Evolutionary conservation across 1,140 invertebrate species (phyloP).

Genomic region (Cydia splendana): DNA sequence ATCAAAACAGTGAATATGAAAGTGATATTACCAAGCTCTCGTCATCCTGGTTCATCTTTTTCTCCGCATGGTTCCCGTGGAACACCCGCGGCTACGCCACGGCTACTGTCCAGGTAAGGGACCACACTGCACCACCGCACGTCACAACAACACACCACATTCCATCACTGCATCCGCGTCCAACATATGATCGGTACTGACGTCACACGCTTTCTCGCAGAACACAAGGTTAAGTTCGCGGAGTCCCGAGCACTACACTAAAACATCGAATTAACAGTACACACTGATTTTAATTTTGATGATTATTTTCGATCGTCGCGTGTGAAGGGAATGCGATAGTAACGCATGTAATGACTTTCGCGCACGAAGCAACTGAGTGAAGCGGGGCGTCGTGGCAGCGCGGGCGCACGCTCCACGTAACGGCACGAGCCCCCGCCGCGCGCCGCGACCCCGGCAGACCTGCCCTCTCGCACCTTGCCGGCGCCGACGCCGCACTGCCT

Average conservation of each 20-base stretch:
- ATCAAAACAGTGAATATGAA: conserved; percentile 44
- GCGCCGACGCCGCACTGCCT: conserved; percentile 44
- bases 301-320: conserved; percentile 62
- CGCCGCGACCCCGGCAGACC: conserved; percentile 36
- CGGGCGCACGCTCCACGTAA: conserved; percentile 70
- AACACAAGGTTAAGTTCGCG: conserved; percentile 59
- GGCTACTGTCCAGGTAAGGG: conserved; percentile 64
- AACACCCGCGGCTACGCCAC: conserved; percentile 65
- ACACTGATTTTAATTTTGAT: conserved; percentile 44
- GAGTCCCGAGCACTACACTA: conserved; percentile 44
- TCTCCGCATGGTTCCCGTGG: conserved; percentile 73
- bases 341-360: conserved; percentile 77
- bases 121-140: conserved; percentile 66
- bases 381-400: conserved; percentile 76
- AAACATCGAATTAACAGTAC: conserved; percentile 35
- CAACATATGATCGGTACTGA: conserved; percentile 78
- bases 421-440: conserved; percentile 67
- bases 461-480: conserved; percentile 25
- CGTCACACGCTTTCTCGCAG: conserved; percentile 75
- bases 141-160: conserved; percentile 75
- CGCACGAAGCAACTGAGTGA: conserved; percentile 75
- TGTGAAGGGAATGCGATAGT: conserved; percentile 70
- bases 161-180: conserved; percentile 79
- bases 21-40: conserved; percentile 79
- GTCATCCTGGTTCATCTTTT: conserved; percentile 79